Base-by-base conservation (phyloP, 2,797 vertebrate genomes). In the Helostoma temminkii region DNA sequence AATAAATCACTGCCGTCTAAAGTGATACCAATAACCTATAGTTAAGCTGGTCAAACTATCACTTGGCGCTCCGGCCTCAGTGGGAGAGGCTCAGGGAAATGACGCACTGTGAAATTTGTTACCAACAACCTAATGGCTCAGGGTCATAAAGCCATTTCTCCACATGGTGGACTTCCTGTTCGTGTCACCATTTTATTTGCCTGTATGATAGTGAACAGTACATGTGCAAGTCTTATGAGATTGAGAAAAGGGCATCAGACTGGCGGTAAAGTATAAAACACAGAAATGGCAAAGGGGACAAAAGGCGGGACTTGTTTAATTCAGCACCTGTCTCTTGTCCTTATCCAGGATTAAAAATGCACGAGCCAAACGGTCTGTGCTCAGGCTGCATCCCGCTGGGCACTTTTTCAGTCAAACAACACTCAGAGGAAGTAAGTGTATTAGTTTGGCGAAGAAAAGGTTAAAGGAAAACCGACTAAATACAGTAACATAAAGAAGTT, bases 321-420 rank as follows among this genome's bases (percentile, higher is more conserved):
- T 76, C 57, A 26, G 80, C 89, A 90, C 89, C 89, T 86, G 91
- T 87, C 77, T 78, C 47, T 66, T 47, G 78, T 80, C 72, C 78
- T 91, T 62, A 91, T 83, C 81, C 86, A 78, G 86, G 89, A 90
- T 92, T 89, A 92, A 72, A 85, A 76, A 54, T 18, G 47, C 55
- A 45, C n/a, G 4, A 70, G 71, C 58, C 65, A 68, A 69, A 61
- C 36, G 18, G 48, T 66, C 71, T 43, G 66, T 25, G 25, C 69
- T 61, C 63, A 25, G 56, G 43, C 67, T 49, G 56, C 53, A n/a
- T 75, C 43, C 50, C 28, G 19, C 52, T 26, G 14, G 34, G 8
- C 9, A 26, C 30, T 21, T 45, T 9, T 41, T 18, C 39, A 42
- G 18, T 45, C 26, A 50, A 34, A 59, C 43, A 54, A 55, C 61